Evolutionary conservation across 2,888 invertebrate species (phyloP), one percentile per base, ranked within the genome.

Genomic region (Lepidochrysops patricia): DNA sequence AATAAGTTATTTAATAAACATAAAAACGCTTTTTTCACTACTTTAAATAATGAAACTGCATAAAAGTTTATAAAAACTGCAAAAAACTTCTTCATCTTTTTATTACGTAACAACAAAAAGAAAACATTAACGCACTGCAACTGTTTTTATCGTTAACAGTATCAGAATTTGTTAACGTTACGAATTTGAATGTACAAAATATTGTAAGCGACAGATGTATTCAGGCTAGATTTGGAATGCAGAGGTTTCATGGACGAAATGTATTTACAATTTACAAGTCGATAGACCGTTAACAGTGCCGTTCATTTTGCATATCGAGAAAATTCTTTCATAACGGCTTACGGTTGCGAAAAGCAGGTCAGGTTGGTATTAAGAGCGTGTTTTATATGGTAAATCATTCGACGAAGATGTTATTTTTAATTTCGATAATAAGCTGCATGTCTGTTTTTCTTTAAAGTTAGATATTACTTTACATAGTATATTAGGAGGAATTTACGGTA

Each of bases 261-360:
- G 62, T 67, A 82, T 80, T 79, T 80, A 71, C 78, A 80, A 82
- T 80, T 79, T 80, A 71, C 78, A 80, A 73, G 77, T 81, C 73
- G 68, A 74, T 72, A 57, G 66, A 75, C 83, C 75, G 82, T 79
- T 84, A 81, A 59, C 66, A 64, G 66, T 63, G 58, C 59, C 58
- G 58, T 50, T 57, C 62, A 62, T 58, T 60, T 50, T 35, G 59
- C 35, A 57, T 23, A 32, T 65, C 60, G 48, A 60, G 62, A 57
- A 62, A 62, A 52, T 66, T 64, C 63, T 63, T 60, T 57, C n/a
- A 35, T 43, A 26, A 29, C 29, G 57, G 9, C n/a, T 9, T 43
- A 4, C 12, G 37, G 2, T 50, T 19, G 27, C 15, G 15, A 29
- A 54, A 54, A 29, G 19, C 15, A 54, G 27, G 27, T 43, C 19